A percentile compares a stretch with the other conserved stretches of the same genome.
Evolutionary conservation across 2,888 invertebrate species (phyloP).

Genomic region (Cordilura impudica): DNA sequence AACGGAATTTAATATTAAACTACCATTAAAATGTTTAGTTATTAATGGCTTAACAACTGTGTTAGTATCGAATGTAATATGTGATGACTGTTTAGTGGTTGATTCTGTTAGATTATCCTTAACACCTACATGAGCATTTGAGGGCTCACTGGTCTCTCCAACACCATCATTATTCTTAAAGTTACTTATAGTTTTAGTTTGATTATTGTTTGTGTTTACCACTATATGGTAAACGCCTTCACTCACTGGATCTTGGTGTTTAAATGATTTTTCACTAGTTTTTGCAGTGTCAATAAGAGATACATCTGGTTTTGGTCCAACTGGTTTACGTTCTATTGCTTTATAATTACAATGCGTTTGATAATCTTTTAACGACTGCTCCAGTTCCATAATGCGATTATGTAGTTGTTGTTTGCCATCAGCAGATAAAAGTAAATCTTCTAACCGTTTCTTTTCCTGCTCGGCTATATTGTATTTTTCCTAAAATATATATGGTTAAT

Average conservation of each 20-base stretch:
- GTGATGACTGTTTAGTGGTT: slow-evolving; percentile 49
- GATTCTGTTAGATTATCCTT: slow-evolving; percentile 42
- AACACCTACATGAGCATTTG: slow-evolving; percentile 48
- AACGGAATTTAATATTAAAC: slow-evolving; percentile 77
- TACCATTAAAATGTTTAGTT: slow-evolving; percentile 68
- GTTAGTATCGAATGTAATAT: slow-evolving; percentile 57
- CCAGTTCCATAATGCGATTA: slow-evolving; percentile 61
- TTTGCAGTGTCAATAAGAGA: slow-evolving; percentile 50
- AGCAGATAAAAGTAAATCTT: slow-evolving; percentile 69
- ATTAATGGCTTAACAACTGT: slow-evolving; percentile 53
- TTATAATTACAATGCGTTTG: slow-evolving; percentile 66
- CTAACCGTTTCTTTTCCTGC: slow-evolving; percentile 73
- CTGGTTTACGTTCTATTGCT: slow-evolving; percentile 52
- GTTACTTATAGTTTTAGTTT: slow-evolving; percentile 44
- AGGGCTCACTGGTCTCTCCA: slow-evolving; percentile 33
- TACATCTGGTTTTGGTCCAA: slow-evolving; percentile 43
- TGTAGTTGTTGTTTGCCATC: slow-evolving; percentile 55
- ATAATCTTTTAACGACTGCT: slow-evolving; percentile 66
- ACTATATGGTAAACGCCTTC: slow-evolving; percentile 76
- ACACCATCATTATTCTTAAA: slow-evolving; percentile 14
- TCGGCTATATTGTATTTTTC: slow-evolving; percentile 71
- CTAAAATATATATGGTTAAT: no score
- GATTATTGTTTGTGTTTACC: slow-evolving; percentile 72
- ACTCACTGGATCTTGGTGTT: slow-evolving; percentile 77
- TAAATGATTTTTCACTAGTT: slow-evolving; percentile 73